These are phyloP conservation scores for Avahi laniger DNA, from an alignment of 2,797 vertebrate species.

Conservation along the genomic window DNA sequence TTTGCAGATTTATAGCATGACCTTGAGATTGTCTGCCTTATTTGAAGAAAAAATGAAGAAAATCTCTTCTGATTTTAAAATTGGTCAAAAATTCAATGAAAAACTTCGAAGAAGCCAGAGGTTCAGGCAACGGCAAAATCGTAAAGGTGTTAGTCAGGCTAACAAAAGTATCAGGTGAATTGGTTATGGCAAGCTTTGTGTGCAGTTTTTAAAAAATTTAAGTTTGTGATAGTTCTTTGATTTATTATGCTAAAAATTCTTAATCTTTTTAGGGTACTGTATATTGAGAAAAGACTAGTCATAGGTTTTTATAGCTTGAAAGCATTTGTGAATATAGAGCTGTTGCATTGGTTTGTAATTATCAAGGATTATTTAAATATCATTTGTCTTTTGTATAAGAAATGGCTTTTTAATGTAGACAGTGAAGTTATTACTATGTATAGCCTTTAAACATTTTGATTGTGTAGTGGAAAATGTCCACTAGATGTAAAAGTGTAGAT, in stretches of 20 bases:
- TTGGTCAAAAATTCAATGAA: constrained; percentile 92
- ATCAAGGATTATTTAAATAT: background rate
- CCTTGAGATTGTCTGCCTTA: constrained; percentile 94
- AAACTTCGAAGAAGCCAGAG: constrained; percentile 92
- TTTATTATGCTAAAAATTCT: background rate
- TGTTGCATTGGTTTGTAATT: background rate
- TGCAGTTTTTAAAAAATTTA: background rate
- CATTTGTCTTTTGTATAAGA: background rate
- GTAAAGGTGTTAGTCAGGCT: constrained; percentile 78
- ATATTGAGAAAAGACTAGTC: background rate
- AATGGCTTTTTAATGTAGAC: background rate
- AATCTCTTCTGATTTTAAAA: constrained; percentile 94
- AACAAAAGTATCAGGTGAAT: constrained; percentile 86
- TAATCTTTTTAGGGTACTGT: background rate
- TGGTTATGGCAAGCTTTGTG: background rate
- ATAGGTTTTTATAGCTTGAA: background rate
- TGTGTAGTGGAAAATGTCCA: background rate
- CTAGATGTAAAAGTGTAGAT: background rate
- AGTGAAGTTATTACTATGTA: background rate
- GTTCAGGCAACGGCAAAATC: constrained; percentile 88
- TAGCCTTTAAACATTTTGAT: background rate
- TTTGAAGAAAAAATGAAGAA: constrained; percentile 95
- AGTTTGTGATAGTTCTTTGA: background rate
- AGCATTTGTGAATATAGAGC: background rate
- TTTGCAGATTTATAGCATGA: constrained; percentile 97